Percentiles rank a stretch among this genome's conserved stretches.
Evolutionary conservation across 2,113 vertebrate species (phyloP).

Genomic region (Rhombomys opimus): DNA sequence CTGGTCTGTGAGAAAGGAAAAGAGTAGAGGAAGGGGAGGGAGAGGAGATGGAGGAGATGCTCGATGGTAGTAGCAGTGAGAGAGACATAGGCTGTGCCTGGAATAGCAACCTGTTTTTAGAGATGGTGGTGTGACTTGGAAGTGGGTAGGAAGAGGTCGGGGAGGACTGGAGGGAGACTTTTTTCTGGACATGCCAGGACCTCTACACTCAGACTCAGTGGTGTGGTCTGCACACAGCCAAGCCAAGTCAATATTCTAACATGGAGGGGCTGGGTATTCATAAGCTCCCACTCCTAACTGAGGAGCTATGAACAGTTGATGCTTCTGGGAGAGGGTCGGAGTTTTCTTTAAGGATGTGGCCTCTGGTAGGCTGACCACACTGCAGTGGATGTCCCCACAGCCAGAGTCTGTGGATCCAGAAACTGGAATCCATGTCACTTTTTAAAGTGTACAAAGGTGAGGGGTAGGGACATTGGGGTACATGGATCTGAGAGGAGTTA

Average conservation of each 20-base stretch:
- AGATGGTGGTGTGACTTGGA: neutral
- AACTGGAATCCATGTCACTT: neutral
- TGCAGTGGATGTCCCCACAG: neutral
- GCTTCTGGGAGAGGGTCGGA: neutral
- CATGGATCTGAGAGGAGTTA: neutral
- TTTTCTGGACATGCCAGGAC: neutral
- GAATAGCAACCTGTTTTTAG: neutral
- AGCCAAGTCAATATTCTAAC: neutral
- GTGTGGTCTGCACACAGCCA: neutral
- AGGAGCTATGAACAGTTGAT: neutral
- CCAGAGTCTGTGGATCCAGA: neutral
- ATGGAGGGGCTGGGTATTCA: neutral
- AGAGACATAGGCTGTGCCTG: neutral
- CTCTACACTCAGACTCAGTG: too few species aligned
- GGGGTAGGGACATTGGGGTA: neutral
- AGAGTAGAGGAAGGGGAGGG: too few species aligned
- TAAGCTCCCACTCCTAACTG: neutral
- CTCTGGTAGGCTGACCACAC: neutral
- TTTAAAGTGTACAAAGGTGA: neutral
- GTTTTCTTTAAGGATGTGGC: neutral
- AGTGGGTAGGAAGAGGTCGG: neutral
- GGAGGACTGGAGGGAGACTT: neutral
- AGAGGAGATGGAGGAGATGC: neutral
- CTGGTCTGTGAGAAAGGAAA: neutral
- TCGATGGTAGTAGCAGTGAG: neutral